These are phyloP conservation scores for Columbina picui DNA, from an alignment of 2,113 vertebrate genomes.

Conservation along the genomic window DNA sequence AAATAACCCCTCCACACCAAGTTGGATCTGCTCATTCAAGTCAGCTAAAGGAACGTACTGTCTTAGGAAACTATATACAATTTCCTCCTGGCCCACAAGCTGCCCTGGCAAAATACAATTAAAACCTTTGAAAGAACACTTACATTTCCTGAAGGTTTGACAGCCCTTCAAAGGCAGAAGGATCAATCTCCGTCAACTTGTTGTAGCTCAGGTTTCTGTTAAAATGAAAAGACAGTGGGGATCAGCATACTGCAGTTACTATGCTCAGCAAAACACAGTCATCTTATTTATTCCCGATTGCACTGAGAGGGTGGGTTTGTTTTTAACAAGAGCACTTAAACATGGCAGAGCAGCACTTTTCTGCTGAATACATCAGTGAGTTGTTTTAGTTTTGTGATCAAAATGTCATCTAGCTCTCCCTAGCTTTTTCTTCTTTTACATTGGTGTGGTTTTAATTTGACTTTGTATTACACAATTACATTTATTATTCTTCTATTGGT, in stretches of 20 bases:
- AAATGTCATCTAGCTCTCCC: background rate
- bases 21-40: background rate
- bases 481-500: constrained; percentile 52
- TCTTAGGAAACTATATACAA: background rate
- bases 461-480: constrained; percentile 29
- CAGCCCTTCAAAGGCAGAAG: constrained; percentile 84
- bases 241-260: constrained; percentile 37
- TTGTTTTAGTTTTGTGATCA: background rate
- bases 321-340: background rate
- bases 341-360: background rate
- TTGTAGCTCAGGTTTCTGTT: constrained; percentile 94
- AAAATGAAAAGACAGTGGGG: constrained; percentile 45
- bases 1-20: background rate
- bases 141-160: constrained; percentile 90
- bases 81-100: constrained; percentile 12
- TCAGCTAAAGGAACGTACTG: background rate
- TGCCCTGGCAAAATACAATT: background rate
- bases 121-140: constrained; percentile 75
- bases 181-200: constrained; percentile 85
- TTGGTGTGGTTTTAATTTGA: constrained; percentile 45
- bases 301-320: background rate
- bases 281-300: constrained; percentile 24
- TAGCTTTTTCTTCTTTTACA: background rate
- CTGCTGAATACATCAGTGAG: background rate
- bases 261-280: constrained; percentile 24